Conservation (phyloP, 2,113 vertebrate species). For the Grantiella picta region DNA sequence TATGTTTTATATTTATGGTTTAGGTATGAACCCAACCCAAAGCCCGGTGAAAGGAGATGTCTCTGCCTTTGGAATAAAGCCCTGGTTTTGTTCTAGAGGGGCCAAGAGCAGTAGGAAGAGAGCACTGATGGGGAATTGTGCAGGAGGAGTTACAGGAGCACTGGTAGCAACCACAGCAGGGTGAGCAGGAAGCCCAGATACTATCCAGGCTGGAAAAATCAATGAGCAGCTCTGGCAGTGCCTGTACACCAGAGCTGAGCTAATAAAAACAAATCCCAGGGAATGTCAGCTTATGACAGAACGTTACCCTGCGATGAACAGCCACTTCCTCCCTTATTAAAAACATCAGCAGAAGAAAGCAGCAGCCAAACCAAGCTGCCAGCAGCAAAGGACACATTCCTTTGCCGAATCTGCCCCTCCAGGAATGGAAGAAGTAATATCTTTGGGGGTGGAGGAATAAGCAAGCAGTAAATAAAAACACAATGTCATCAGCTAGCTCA, state of each 20-base stretch:
- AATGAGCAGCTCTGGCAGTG: background rate
- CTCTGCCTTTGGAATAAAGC: background rate
- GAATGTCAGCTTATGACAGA: constrained; percentile 49
- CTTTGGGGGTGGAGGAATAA: constrained; percentile 10
- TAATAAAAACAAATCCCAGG: constrained; percentile 60
- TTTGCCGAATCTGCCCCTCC: constrained; percentile 49
- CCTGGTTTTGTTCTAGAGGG: background rate
- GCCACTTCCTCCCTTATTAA: constrained; percentile 54
- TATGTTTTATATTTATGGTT: background rate
- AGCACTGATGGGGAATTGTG: background rate
- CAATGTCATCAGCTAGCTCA: background rate
- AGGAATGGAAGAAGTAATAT: constrained; percentile 24
- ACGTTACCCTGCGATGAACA: constrained; percentile 11
- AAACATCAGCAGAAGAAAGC: constrained; percentile 46
- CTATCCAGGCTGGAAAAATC: constrained; percentile 24
- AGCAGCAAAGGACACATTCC: constrained; percentile 35
- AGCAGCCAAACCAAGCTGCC: constrained; percentile 29
- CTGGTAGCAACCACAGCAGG: background rate
- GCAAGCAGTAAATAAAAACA: constrained; percentile 43
- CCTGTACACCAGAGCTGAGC: background rate
- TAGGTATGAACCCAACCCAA: background rate
- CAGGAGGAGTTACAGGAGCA: background rate
- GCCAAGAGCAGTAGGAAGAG: background rate
- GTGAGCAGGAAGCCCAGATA: background rate
- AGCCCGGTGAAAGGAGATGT: background rate